phyloP scores from a whole-genome alignment of 2,797 vertebrate genomes.

The Lithobates pipiens region DNA sequence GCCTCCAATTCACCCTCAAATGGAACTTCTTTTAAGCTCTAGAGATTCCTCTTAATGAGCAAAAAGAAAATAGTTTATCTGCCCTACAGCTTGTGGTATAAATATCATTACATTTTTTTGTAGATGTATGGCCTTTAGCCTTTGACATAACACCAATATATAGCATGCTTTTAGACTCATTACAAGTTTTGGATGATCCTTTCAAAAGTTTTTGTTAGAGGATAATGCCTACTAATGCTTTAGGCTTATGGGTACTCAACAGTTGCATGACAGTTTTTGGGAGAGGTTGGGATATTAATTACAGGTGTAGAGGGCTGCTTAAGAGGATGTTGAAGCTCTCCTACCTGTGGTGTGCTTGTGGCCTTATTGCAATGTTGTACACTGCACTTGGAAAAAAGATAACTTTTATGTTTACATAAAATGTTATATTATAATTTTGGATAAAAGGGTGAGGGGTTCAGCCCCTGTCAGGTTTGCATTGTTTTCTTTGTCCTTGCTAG shows the following conservation, averaged over 20 bases:
- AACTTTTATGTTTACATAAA: too few species aligned
- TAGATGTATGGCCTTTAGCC: slow-evolving; percentile 7
- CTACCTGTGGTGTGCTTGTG: too few species aligned
- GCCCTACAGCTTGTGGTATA: slow-evolving; percentile 25
- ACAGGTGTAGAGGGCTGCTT: too few species aligned
- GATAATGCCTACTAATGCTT: slow-evolving; percentile 3
- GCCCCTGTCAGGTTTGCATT: too few species aligned
- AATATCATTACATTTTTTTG: not conserved
- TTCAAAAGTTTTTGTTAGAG: not conserved
- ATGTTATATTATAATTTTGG: too few species aligned
- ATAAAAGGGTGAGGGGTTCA: too few species aligned
- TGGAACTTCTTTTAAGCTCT: not conserved
- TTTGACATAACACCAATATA: slow-evolving; percentile 7
- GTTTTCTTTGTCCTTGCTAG: too few species aligned
- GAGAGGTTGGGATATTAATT: too few species aligned
- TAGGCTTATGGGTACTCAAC: not conserved
- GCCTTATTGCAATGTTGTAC: too few species aligned
- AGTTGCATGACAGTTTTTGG: not conserved
- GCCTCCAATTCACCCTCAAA: not conserved
- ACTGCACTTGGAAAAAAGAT: too few species aligned
- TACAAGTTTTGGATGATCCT: not conserved
- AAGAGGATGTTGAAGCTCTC: too few species aligned
- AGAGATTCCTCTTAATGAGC: too few species aligned
- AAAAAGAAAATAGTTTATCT: not conserved
- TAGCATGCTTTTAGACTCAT: slow-evolving; percentile 2